These are phyloP conservation scores for Dasypus novemcinctus DNA, from an alignment of 2,113 vertebrate genomes.

Conservation along the genomic window DNA sequence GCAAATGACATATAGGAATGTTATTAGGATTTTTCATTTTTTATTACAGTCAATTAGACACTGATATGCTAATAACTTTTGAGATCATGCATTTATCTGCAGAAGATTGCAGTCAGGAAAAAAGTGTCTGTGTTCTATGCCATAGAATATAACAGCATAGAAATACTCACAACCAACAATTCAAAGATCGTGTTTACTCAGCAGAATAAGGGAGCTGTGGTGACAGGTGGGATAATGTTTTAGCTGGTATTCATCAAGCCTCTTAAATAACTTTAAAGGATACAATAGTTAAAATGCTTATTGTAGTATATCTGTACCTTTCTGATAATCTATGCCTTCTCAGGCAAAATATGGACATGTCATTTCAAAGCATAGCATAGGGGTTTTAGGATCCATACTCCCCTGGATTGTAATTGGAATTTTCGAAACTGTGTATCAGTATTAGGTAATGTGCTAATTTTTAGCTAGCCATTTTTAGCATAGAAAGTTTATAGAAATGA, in stretches of 20 bases:
- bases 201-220: background rate
- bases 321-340: constrained; percentile 61
- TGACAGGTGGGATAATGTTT: constrained; percentile 45
- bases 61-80: constrained; percentile 75
- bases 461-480: constrained; percentile 8
- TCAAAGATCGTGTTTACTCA: constrained; percentile 48
- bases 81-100: constrained; percentile 71
- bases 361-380: constrained; percentile 5
- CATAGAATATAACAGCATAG: background rate
- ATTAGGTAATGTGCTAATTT: background rate
- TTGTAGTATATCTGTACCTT: constrained; percentile 33
- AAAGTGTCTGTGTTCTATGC: constrained; percentile 31
- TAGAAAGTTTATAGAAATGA: constrained; percentile 1
- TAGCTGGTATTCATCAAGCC: constrained; percentile 8
- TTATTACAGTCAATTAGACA: constrained; percentile 79
- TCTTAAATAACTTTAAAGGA: constrained; percentile 38
- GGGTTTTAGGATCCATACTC: background rate
- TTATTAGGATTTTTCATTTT: constrained; percentile 79
- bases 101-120: constrained; percentile 51
- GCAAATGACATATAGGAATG: constrained; percentile 68
- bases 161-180: constrained; percentile 42
- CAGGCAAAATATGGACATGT: background rate
- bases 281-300: constrained; percentile 54
- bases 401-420: background rate
- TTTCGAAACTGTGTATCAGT: constrained; percentile 39